Evolutionary conservation across 2,888 invertebrate genomes (phyloP), one percentile per base, ranked within the genome.

Genomic region (Aphelenchoides bicaudatus): DNA sequence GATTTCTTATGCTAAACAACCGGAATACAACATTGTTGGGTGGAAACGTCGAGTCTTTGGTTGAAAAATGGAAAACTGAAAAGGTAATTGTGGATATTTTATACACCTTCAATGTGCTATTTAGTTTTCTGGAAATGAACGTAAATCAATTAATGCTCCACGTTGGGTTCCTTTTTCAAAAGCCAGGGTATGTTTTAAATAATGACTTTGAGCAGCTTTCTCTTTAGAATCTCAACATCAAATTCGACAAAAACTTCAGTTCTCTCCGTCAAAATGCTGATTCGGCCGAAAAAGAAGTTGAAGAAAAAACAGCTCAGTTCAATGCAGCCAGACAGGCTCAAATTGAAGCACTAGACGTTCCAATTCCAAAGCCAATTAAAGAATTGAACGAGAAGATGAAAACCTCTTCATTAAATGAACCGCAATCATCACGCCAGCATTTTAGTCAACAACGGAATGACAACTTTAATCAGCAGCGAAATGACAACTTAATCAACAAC

Each of bases 11-110:
- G 38, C 58, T 74, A 19, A 50, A 43, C 8, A 39, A 50, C n/a
- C 47, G 43, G 8, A 65, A 75, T 54, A 49, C 58, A 4, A 55
- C 39, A n/a, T 53, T 73, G 1, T 37, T 74, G n/a, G 74, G 74
- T 23, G 74, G 74, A 46, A 51, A 57, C 23, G 74, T 74, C 10
- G 67, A 65, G 5, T 54, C 61, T 13, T 56, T 74, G 37, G 65
- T 74, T n/a, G 73, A 73, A 46, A 68, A 64, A 51, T 74, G 74
- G 74, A 60, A 58, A 46, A 54, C 68, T 8, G 71, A 72, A 39
- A 67, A 65, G 59, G 62, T 73, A n/a, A n/a, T 43, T n/a, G 43
- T 43, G 16, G 10, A 8, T 25, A 21, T n/a, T 25, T 19, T 4
- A 46, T 47, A 49, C 19, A 43, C 19, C 10, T 10, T 43, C 19